Conservation (phyloP, 2,797 vertebrate species). For the Knipowitschia caucasica region DNA sequence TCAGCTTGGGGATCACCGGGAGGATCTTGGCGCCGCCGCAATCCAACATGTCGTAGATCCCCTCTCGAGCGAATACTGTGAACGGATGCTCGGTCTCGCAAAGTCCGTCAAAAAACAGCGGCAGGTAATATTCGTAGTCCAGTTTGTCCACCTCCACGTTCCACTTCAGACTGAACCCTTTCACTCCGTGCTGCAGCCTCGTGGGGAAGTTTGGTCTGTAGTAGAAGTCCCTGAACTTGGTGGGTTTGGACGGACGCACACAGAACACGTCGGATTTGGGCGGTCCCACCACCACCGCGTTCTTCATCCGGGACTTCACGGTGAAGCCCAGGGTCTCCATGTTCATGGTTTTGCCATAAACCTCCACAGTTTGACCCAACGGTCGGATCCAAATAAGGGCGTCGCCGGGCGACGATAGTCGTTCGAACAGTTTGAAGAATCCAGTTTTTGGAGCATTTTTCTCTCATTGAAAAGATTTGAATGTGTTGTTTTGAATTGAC, state of each 20-base stretch:
- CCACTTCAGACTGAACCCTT: slow-evolving; percentile 73
- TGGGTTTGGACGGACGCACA: slow-evolving; percentile 84
- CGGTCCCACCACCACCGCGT: slow-evolving; percentile 8
- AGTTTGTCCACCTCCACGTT: slow-evolving; percentile 88
- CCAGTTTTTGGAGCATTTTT: too few relatives aligned
- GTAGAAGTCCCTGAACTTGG: slow-evolving; percentile 89
- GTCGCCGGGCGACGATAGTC: too few relatives aligned
- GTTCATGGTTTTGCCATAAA: too few relatives aligned
- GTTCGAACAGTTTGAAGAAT: too few relatives aligned
- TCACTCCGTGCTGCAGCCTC: slow-evolving; percentile 62
- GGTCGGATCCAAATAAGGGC: too few relatives aligned
- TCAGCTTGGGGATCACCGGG: slow-evolving; percentile 91
- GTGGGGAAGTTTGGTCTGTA: slow-evolving; percentile 88
- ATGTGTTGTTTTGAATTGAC: too few relatives aligned
- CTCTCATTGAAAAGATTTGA: too few relatives aligned
- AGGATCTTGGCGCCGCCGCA: slow-evolving; percentile 88
- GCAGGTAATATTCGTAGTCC: slow-evolving; percentile 90
- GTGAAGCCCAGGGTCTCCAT: neutral
- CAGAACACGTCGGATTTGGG: slow-evolving; percentile 80
- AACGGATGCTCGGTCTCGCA: slow-evolving; percentile 88
- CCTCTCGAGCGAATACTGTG: slow-evolving; percentile 90
- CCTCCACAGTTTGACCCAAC: too few relatives aligned
- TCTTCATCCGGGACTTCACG: neutral
- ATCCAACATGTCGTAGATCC: slow-evolving; percentile 91
- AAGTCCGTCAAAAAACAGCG: slow-evolving; percentile 90